Percentiles rank a stretch among this genome's conserved stretches.
Evolutionary conservation across 2,113 vertebrate genomes (phyloP).

Genomic region (Callithrix jacchus): DNA sequence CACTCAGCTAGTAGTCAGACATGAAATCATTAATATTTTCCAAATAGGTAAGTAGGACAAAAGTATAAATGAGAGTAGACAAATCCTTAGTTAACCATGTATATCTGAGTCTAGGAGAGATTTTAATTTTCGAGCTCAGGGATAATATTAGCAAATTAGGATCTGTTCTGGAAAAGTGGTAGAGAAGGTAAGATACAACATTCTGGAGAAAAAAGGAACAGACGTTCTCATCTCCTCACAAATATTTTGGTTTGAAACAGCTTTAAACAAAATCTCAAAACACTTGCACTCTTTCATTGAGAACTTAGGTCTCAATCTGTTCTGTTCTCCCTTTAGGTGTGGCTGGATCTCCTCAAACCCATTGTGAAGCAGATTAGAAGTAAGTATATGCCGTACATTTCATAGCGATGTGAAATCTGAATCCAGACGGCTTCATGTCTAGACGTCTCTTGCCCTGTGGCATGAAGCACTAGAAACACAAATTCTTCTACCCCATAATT

Average conservation of each 20-base stretch:
- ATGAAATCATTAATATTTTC: background rate
- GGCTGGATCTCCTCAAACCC: slow-evolving; percentile 98
- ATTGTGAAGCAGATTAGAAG: slow-evolving; percentile 96
- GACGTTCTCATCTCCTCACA: background rate
- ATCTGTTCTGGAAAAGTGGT: background rate
- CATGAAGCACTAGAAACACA: background rate
- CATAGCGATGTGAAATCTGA: too few species aligned
- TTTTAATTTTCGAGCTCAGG: slow-evolving; percentile 1
- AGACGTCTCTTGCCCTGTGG: accelerated
- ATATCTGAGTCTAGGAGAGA: background rate
- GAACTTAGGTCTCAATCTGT: slow-evolving; percentile 56
- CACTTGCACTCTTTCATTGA: background rate
- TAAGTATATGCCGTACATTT: slow-evolving; percentile 83
- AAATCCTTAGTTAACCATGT: background rate
- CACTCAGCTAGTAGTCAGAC: background rate
- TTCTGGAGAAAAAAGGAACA: background rate
- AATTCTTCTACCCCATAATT: background rate
- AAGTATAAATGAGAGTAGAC: background rate
- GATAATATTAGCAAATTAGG: background rate
- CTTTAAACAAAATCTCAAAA: background rate
- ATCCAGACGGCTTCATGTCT: background rate
- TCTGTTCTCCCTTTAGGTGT: slow-evolving; percentile 87
- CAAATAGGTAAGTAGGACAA: background rate
- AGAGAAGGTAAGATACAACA: background rate
- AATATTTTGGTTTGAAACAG: background rate